Evolutionary conservation across 2,888 invertebrate species (phyloP), one percentile per base, ranked within the genome.

Genomic region (Drosophila cognata): DNA sequence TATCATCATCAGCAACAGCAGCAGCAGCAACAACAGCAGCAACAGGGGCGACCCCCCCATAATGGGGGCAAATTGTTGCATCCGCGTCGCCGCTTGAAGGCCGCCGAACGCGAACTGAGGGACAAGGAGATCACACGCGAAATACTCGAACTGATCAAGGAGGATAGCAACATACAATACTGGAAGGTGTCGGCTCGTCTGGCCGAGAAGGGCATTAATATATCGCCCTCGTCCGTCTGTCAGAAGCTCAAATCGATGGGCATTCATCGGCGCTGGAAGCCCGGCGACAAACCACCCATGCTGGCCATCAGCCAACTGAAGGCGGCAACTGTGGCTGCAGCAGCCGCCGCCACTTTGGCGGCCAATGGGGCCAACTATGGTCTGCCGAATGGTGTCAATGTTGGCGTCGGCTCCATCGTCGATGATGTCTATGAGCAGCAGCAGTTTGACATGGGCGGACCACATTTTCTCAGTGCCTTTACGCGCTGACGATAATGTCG

Each of bases 161-260:
- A 92, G 83, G 93, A 93, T 56, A 92, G 91, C 72, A 92, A 91
- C 57, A 93, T 93, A 68, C 93, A 93, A 68, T 93, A 93, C 71
- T 93, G 93, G 93, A 93, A 93, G 71, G 92, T 93, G 31, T 93
- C 93, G 25, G 92, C 93, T 8, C 92, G 91, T 4, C 77, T 93
- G 18, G 93, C 93, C 50, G 93, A 93, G 61, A 93, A 93, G 74
- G 93, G 93, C 59, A 92, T 89, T 64, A 89, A 92, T 67, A 92
- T 93, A 77, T 93, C 93, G 64, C 92, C 93, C 10, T 93, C 93
- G 28, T 93, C 93, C 28, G 93, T 93, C 41, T 93, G 93, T 69
- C 93, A 92, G 68, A 93, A 93, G 70, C 82, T 93, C 52, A 93
- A 93, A 77, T 91, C 92, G n/a, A 91, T 93, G 90, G 93, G 93